Percentiles rank a stretch among this genome's conserved stretches.
Evolutionary conservation across 2,888 invertebrate genomes (phyloP).

Genomic region (Pardosa pseudoannulata): DNA sequence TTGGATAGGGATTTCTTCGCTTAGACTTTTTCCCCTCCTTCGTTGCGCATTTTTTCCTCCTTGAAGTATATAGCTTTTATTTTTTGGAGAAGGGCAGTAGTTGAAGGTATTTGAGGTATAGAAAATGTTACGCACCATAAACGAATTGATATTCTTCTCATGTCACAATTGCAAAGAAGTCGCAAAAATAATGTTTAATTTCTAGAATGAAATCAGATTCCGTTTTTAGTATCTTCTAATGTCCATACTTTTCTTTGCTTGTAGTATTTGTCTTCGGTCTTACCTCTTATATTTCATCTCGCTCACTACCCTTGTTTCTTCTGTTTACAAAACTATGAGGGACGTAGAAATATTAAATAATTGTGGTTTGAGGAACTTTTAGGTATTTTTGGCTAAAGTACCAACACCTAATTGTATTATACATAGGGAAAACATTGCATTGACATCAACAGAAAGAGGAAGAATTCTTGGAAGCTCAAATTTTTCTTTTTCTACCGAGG

Average conservation of each 20-base stretch:
- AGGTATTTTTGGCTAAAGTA: no score
- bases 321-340: neutral
- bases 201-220: neutral
- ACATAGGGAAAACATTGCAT: no score
- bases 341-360: no score
- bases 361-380: no score
- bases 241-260: no score
- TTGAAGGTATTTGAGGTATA: neutral
- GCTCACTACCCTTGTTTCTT: neutral
- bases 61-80: slow-evolving; percentile 16
- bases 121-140: neutral
- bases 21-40: neutral
- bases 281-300: neutral
- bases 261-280: no score
- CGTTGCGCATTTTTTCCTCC: neutral
- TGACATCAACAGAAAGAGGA: no score
- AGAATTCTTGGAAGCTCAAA: no score
- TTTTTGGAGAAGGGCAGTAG: neutral
- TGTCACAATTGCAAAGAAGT: neutral
- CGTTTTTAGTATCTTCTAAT: no score
- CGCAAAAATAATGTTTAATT: neutral
- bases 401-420: no score
- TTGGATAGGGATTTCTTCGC: slow-evolving; percentile 55
- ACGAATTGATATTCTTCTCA: neutral
- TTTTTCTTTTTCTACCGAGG: no score